phyloP scores from a whole-genome alignment of 2,888 invertebrate genomes.

The Molorchus minor region DNA sequence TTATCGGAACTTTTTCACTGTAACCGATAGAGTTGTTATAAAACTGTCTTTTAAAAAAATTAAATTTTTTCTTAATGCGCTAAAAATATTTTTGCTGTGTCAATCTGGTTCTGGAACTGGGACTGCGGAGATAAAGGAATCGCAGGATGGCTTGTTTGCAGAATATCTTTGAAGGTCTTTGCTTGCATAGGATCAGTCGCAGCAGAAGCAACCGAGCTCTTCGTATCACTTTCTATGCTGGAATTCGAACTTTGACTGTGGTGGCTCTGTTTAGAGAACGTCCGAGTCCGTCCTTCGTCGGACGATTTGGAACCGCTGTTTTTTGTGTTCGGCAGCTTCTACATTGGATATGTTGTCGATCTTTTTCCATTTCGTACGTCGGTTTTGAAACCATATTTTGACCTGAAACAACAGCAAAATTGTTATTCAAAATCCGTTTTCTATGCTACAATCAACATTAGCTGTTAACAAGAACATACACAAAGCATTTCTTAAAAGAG shows the following conservation, averaged over 20 bases:
- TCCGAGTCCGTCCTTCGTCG: conserved; percentile 44
- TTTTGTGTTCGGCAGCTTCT: conserved; percentile 86
- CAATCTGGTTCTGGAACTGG: conserved; percentile 56
- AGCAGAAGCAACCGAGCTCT: conserved; percentile 55
- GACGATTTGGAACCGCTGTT: conserved; percentile 60
- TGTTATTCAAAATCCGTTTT: too few relatives aligned
- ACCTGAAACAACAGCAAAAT: conserved; percentile 83
- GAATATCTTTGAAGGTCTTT: conserved; percentile 57
- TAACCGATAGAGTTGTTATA: too few relatives aligned
- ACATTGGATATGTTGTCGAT: conserved; percentile 91
- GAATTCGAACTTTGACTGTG: conserved; percentile 60
- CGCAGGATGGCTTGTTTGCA: conserved; percentile 47
- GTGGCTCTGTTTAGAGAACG: conserved; percentile 46
- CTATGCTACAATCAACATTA: too few relatives aligned
- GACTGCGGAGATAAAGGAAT: conserved; percentile 49
- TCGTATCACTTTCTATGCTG: conserved; percentile 60
- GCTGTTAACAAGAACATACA: too few relatives aligned
- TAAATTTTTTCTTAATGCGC: too few relatives aligned
- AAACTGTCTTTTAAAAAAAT: too few relatives aligned
- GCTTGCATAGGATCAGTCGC: conserved; percentile 43
- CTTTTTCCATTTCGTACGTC: conserved; percentile 87
- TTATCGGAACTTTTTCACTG: too few relatives aligned
- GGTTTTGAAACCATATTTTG: conserved; percentile 91
- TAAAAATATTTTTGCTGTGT: conserved; percentile 57
- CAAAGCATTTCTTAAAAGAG: too few relatives aligned